Base-by-base conservation (phyloP, 2,113 vertebrate species). In the Epinephelus moara region DNA sequence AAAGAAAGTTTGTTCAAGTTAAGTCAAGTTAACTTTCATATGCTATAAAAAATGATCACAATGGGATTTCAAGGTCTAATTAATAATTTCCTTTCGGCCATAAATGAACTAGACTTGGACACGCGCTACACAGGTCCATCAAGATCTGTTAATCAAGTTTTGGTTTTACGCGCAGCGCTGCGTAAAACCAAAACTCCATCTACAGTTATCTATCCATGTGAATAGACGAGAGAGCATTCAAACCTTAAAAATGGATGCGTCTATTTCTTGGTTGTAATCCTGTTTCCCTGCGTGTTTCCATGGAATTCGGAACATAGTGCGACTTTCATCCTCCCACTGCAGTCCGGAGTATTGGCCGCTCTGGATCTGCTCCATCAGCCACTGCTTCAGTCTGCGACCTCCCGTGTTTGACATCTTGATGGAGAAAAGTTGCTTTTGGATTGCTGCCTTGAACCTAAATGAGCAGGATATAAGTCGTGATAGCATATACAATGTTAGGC, bases 241-340 rank as follows among this genome's bases (percentile, higher is more conserved):
- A 89, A 99, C 98, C 97, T 99, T 99, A 74, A 99, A 99, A 63
- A 99, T 99, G 0, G 97, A 99, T 0, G 98, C 98, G 2, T 99
- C 98, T 70, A 99, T 94, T 85, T 99, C 98, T 90, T 99, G 98
- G 83, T 99, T 99, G 85, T 99, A 99, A 78, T 99, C 98, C 91
- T 99, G 98, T 80, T 99, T 99, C 2, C 98, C 98, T 0, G 98
- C 98, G 0, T 99, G 98, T 80, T 99, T 99, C 98, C 98, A 99
- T 0, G 98, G 98, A 91, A 99, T 99, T n/a, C 98, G 96, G 89
- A 99, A 99, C 96, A 98, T 97, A 33, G 90, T 96, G 78, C 95
- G 96, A 64, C 92, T 96, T 0, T 98, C 98, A 0, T 96, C 97
- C 66, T 99, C 98, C 98, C 98, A 99, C 60, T 97, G 94, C 53